Evolutionary conservation across 1,140 invertebrate species (phyloP).

Genomic region (Platyscapa corneri): DNA sequence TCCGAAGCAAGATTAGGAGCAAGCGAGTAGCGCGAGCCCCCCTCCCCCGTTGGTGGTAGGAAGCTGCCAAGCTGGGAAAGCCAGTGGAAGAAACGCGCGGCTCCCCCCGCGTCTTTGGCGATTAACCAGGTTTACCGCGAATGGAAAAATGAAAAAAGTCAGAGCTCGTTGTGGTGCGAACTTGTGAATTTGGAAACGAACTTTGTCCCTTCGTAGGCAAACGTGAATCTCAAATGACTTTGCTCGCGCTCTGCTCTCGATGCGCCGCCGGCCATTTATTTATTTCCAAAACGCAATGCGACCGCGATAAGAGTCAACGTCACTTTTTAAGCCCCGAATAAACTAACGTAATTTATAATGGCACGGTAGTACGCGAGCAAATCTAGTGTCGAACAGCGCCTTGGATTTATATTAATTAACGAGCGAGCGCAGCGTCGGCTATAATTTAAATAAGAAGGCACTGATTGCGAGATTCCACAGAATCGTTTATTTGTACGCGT

Average conservation of each 20-base stretch:
- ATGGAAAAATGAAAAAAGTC: no score
- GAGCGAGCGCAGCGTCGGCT: background rate
- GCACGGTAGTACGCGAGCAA: background rate
- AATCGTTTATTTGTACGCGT: constrained; percentile 13
- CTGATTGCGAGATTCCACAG: background rate
- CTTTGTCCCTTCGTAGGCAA: no score
- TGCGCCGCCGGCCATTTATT: no score
- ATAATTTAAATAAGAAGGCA: background rate
- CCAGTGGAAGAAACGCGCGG: constrained; percentile 52
- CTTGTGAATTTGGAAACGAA: no score
- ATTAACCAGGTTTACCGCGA: no score
- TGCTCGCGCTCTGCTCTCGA: no score
- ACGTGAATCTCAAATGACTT: no score
- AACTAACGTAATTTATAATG: background rate
- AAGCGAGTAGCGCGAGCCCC: constrained; percentile 48
- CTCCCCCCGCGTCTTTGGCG: no score
- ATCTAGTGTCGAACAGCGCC: background rate
- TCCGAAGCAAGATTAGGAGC: constrained; percentile 30
- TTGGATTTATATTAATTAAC: background rate
- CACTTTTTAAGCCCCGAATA: background rate
- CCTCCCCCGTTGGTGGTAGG: constrained; percentile 50
- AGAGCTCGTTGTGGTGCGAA: no score
- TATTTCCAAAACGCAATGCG: background rate
- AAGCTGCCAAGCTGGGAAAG: background rate
- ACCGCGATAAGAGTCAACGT: background rate